A percentile compares a stretch with the other conserved stretches of the same genome.
phyloP scores from a whole-genome alignment of 1,140 invertebrate species.

The Hypsibius dujardini region DNA sequence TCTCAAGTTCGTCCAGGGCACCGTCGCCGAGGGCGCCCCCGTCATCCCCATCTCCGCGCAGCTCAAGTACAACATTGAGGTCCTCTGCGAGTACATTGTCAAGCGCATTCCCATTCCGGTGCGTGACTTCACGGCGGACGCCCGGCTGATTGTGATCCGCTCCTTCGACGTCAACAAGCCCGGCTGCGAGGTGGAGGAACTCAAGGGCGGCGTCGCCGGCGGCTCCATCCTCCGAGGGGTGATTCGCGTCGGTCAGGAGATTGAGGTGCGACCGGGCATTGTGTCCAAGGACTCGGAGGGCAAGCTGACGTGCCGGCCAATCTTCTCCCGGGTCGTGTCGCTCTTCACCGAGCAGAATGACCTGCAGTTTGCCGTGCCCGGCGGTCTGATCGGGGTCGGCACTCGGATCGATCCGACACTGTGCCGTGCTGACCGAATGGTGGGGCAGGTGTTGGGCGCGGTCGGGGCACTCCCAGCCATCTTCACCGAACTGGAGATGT shows the following conservation, averaged over 20 bases:
- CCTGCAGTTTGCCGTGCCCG: conserved; percentile 92
- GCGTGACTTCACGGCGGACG: conserved; percentile 80
- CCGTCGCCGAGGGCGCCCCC: conserved; percentile 94
- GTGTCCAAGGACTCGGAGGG: conserved; percentile 91
- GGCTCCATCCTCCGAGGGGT: conserved; percentile 91
- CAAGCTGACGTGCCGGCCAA: conserved; percentile 82
- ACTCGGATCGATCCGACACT: conserved; percentile 97
- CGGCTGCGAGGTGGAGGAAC: conserved; percentile 90
- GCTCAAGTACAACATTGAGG: conserved; percentile 97
- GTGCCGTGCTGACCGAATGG: conserved; percentile 88
- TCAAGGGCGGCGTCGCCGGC: conserved; percentile 95
- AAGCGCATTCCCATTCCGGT: conserved; percentile 94
- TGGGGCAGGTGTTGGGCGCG: conserved; percentile 93
- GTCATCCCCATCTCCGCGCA: conserved; percentile 98
- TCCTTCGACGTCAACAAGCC: conserved; percentile 99
- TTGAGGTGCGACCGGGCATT: conserved; percentile 77
- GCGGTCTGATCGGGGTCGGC: conserved; percentile 93
- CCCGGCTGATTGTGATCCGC: conserved; percentile 92
- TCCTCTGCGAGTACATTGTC: conserved; percentile 88
- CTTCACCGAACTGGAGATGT: conserved; percentile 93
- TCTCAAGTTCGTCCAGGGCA: conserved; percentile 91
- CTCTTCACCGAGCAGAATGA: conserved; percentile 96
- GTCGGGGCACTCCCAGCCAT: conserved; percentile 89
- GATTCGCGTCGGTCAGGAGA: conserved; percentile 57
- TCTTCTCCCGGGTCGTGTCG: conserved; percentile 92